Base-by-base conservation (phyloP, 2,797 vertebrate species). In the Tragelaphus eurycerus region DNA sequence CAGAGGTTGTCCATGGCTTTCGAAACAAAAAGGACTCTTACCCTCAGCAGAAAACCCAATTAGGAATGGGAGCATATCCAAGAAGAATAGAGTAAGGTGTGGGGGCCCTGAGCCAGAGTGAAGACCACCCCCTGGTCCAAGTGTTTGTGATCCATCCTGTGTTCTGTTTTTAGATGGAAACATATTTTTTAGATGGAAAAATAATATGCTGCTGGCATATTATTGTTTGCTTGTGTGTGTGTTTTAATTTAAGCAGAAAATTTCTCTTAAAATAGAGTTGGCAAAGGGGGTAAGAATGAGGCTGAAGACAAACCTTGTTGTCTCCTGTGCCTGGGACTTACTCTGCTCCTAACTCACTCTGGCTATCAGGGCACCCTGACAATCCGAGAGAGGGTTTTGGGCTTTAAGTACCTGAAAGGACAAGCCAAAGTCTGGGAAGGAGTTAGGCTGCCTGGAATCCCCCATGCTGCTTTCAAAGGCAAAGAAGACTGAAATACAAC, bases 71-170 rank as follows among this genome's bases (percentile, higher is more conserved):
- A 78, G 29, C 7, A 0, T 14, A 3, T 15, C 16, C 9, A 31
- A 85, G 46, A 78, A 74, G 38, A 38, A 84, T 1, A 13, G 43
- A 85, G 29, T 34, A 2, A 79, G 17, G 23, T 6, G 6, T 16
- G 38, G 12, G 16, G 15, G 2, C 19, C 19, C 46, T 86, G 43
- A 50, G 8, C 60, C 50, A 19, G 15, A 43, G 43, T 13, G 54
- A 46, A 38, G 60, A 19, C n/a, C 11, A 52, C 15, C 29, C 21
- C 3, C 1, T 27, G 14, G 59, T 57, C 17, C 29, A 17, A 17
- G 38, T 3, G 4, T 31, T 7, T 10, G 31, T 0, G 9, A 10
- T 25, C 59, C 16, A 31, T 12, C 17, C 52, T 27, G 2, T 4
- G 79, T 54, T 23, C 43, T 50, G 43, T 52, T 46, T 43, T 59